Evolutionary conservation across 1,140 invertebrate species (phyloP), one percentile per base, ranked within the genome.

Genomic region (Colletes gigas): DNA sequence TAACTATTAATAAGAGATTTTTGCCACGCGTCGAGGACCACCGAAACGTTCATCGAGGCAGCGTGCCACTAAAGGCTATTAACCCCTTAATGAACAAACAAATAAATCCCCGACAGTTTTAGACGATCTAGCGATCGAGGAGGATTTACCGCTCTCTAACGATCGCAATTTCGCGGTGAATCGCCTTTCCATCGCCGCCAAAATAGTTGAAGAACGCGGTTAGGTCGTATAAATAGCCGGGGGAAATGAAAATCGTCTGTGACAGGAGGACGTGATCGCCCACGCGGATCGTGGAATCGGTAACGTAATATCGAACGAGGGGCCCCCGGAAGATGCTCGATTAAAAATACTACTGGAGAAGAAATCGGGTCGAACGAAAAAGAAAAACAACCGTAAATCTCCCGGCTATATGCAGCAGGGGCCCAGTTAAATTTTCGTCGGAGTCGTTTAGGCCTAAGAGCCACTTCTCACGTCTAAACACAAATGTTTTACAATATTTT

Each of bases 311-410:
- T 80, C 77, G 30, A n/a, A 19, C 9, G n/a, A 55, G 54, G 72
- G 60, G 4, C 30, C 30, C 17, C n/a, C 54, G 62, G 72, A 86
- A 78, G 63, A 73, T 30, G 60, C 47, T 10, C 52, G 66, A 87
- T 87, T 75, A 87, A 86, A 87, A 87, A 87, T 87, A 87, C 71
- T 74, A 72, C 10, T 14, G 57, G 10, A 7, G 17, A 67, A 82
- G 19, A 78, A 78, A 70, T 59, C 50, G 47, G 68, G 68, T 73
- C 72, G 59, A 6, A 62, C 44, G 71, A 77, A 82, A 83, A 71
- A 79, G 47, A 60, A 65, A 41, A 47, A 67, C 44, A 44, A 21
- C 30, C 66, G 65, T 15, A 50, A 69, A 15, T 63, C n/a, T 57
- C 55, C 62, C 52, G 75, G 21, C 39, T 55, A 60, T 52, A 41